These are phyloP conservation scores for Adela reaumurella DNA, from an alignment of 2,888 invertebrate species.

Conservation along the genomic window DNA sequence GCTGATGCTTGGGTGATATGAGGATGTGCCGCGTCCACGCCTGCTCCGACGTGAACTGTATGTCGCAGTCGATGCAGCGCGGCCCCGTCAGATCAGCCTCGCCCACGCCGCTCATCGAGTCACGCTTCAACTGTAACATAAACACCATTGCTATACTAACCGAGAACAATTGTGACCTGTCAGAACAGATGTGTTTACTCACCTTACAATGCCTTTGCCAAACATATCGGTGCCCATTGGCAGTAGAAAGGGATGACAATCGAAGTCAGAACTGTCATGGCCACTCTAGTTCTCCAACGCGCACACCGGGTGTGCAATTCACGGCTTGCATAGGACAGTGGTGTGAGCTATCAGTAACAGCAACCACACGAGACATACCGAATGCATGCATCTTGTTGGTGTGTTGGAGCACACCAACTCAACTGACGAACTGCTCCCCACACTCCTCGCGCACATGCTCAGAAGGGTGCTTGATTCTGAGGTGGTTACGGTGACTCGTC, in stretches of 20 bases:
- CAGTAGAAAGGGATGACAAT: no score
- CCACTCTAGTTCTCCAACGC: no score
- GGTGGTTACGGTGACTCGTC: background rate
- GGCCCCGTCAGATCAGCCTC: background rate
- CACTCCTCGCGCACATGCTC: background rate
- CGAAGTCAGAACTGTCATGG: no score
- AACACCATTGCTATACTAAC: no score
- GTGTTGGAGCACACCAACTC: background rate
- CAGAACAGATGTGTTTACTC: no score
- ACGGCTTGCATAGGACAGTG: no score
- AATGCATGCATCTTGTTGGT: background rate
- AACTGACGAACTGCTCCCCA: background rate
- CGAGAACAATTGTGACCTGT: no score
- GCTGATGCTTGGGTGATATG: background rate
- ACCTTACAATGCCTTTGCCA: no score
- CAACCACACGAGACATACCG: no score
- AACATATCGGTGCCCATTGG: no score
- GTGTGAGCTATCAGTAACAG: no score
- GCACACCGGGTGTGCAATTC: no score
- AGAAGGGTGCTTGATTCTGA: background rate
- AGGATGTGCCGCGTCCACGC: background rate
- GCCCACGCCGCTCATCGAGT: background rate
- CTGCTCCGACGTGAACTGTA: background rate
- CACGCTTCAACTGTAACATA: background rate
- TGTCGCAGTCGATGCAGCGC: background rate